Conservation (phyloP, 1,140 invertebrate species). For the Caenorhabditis tropicalis region DNA sequence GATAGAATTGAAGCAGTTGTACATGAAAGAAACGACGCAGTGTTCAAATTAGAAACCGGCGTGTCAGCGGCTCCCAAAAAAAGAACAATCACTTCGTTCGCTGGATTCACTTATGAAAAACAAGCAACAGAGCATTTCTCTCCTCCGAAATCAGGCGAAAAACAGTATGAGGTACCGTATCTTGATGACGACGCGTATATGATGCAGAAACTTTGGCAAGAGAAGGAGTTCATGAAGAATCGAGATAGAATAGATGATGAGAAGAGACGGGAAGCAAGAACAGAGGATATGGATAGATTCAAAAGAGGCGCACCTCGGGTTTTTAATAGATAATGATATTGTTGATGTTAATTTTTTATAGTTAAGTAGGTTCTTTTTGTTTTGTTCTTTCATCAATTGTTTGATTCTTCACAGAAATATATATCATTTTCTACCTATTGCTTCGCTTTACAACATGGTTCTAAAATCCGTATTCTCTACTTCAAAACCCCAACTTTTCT, state of each 20-base stretch:
- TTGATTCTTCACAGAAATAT: not conserved
- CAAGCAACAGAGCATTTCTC: slow-evolving; percentile 63
- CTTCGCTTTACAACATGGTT: too few relatives aligned
- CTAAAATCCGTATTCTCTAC: too few relatives aligned
- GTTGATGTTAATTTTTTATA: not conserved
- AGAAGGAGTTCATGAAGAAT: slow-evolving; percentile 64
- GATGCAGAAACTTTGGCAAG: slow-evolving; percentile 70
- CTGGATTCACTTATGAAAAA: slow-evolving; percentile 71
- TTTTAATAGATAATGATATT: slow-evolving; percentile 22
- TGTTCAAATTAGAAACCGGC: slow-evolving; percentile 88
- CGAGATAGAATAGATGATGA: slow-evolving; percentile 40
- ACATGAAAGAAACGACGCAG: slow-evolving; percentile 88
- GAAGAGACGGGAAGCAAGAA: slow-evolving; percentile 2
- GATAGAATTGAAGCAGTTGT: slow-evolving; percentile 89
- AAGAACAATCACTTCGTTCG: slow-evolving; percentile 66
- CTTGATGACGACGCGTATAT: slow-evolving; percentile 70
- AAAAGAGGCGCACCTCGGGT: slow-evolving; percentile 48
- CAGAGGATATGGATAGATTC: slow-evolving; percentile 50
- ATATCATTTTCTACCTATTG: too few relatives aligned
- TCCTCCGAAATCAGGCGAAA: slow-evolving; percentile 61
- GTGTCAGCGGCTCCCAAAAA: slow-evolving; percentile 76
- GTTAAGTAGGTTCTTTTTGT: not conserved
- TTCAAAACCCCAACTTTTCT: too few relatives aligned
- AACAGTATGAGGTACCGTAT: slow-evolving; percentile 68
- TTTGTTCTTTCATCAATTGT: not conserved